Evolutionary conservation across 2,113 vertebrate genomes (phyloP).

Genomic region (Muscicapa adusta): DNA sequence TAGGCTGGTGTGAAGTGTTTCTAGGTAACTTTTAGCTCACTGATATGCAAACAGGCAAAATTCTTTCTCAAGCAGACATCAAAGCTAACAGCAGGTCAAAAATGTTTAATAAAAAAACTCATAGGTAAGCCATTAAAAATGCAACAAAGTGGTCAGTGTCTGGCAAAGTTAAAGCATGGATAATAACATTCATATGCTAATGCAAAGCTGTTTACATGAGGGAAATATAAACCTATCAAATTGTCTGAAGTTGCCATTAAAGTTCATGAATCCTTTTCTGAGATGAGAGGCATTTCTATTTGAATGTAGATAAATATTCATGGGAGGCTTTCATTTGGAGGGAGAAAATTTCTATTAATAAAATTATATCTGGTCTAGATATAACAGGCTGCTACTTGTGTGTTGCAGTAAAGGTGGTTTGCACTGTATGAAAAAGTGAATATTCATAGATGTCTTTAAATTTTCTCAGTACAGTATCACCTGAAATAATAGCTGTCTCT

Average conservation of each 20-base stretch:
- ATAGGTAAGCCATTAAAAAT: conserved; percentile 31
- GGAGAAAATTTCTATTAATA: conserved; percentile 1
- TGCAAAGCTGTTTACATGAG: conserved; percentile 34
- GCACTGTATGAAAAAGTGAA: neutral
- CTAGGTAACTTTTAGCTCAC: neutral
- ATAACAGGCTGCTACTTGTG: neutral
- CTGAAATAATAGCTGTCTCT: neutral
- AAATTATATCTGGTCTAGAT: neutral
- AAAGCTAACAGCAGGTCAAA: conserved; percentile 37
- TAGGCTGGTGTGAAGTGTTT: neutral
- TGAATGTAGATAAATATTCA: conserved; percentile 40
- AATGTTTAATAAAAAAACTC: conserved; percentile 30
- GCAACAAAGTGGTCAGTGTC: conserved; percentile 39
- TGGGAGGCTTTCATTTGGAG: neutral
- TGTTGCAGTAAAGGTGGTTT: neutral
- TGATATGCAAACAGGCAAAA: neutral
- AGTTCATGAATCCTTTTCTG: neutral
- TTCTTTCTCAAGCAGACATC: conserved; percentile 17
- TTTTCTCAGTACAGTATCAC: neutral
- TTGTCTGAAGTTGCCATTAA: conserved; percentile 18
- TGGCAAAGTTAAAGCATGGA: conserved; percentile 20
- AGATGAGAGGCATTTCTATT: neutral
- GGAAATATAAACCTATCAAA: conserved; percentile 7
- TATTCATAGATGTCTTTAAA: neutral
- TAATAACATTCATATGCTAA: conserved; percentile 41